Percentiles rank a stretch among this genome's conserved stretches.
These are phyloP conservation scores for Fissipunctia ypsillon DNA, from an alignment of 2,888 invertebrate genomes.

Conservation along the genomic window DNA sequence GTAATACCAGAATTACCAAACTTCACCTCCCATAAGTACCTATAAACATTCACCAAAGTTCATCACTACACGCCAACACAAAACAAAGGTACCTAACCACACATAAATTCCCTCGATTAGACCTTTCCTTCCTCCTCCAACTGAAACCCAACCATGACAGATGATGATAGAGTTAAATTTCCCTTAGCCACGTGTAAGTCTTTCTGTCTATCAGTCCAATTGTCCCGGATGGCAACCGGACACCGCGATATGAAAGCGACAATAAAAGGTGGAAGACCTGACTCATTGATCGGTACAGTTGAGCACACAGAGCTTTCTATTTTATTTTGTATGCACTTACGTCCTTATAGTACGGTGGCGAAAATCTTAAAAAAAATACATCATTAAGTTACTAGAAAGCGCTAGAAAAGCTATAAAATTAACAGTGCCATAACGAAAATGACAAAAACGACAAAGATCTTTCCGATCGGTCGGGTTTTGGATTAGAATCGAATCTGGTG, in stretches of 20 bases:
- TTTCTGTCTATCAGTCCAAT: slow-evolving; percentile 77
- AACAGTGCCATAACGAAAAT: not conserved
- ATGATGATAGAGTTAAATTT: slow-evolving; percentile 35
- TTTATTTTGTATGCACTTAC: slow-evolving; percentile 14
- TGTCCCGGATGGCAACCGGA: slow-evolving; percentile 88
- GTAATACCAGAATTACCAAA: not conserved
- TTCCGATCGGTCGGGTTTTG: not conserved
- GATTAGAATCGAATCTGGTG: not conserved
- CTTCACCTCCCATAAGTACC: not conserved
- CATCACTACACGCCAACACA: slow-evolving; percentile 64
- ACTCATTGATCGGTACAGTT: slow-evolving; percentile 85
- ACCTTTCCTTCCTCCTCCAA: slow-evolving; percentile 41
- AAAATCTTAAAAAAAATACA: not conserved
- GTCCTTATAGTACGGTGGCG: too few relatives aligned
- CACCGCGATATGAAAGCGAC: slow-evolving; percentile 88
- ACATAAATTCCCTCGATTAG: slow-evolving; percentile 67
- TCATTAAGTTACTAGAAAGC: not conserved
- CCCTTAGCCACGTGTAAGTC: slow-evolving; percentile 28
- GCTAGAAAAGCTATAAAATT: not conserved
- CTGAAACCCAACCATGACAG: slow-evolving; percentile 34
- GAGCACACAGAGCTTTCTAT: slow-evolving; percentile 60
- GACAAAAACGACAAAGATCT: not conserved
- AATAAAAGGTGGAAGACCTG: slow-evolving; percentile 90
- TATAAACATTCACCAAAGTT: slow-evolving; percentile 47
- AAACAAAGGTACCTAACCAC: slow-evolving; percentile 72